These are phyloP conservation scores for Darevskia mixta DNA, from an alignment of 2,797 vertebrate genomes.

Conservation along the genomic window DNA sequence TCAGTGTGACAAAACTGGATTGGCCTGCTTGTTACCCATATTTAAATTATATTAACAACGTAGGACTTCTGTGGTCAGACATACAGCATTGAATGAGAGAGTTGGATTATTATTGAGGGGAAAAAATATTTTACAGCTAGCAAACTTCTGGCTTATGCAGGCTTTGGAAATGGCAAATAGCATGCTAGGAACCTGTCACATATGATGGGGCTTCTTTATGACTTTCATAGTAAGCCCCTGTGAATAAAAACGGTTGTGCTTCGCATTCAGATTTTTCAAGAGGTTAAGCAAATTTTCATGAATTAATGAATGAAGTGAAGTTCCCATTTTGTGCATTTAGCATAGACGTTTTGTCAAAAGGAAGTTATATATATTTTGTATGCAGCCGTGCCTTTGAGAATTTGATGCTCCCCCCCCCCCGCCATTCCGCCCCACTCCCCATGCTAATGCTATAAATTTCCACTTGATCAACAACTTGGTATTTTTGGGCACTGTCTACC, in stretches of 20 bases:
- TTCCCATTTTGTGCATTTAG: conserved; percentile 64
- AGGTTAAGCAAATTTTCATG: conserved; percentile 47
- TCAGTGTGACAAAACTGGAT: background rate
- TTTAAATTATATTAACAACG: background rate
- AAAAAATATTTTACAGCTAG: background rate
- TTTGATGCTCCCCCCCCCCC: conserved; percentile 23
- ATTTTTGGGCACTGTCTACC: conserved; percentile 62
- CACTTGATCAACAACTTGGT: conserved; percentile 55
- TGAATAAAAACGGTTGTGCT: conserved; percentile 65
- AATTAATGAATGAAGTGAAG: conserved; percentile 69
- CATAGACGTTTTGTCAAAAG: conserved; percentile 66
- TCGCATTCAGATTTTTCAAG: conserved; percentile 60
- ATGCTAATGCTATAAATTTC: conserved; percentile 64
- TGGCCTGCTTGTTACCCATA: too few relatives aligned
- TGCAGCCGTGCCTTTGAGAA: conserved; percentile 61
- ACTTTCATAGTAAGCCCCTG: conserved; percentile 59
- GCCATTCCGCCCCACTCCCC: conserved; percentile 3
- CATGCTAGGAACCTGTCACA: conserved; percentile 43
- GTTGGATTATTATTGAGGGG: background rate
- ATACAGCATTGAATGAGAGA: conserved; percentile 1
- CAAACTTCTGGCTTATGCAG: background rate
- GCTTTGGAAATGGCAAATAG: conserved; percentile 28
- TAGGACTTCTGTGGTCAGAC: background rate
- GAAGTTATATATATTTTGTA: conserved; percentile 60
- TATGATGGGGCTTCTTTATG: conserved; percentile 60